These are phyloP conservation scores for Umimayanthus kanabou DNA, from an alignment of 92 coral and sea anemone species.

Conservation along the genomic window DNA sequence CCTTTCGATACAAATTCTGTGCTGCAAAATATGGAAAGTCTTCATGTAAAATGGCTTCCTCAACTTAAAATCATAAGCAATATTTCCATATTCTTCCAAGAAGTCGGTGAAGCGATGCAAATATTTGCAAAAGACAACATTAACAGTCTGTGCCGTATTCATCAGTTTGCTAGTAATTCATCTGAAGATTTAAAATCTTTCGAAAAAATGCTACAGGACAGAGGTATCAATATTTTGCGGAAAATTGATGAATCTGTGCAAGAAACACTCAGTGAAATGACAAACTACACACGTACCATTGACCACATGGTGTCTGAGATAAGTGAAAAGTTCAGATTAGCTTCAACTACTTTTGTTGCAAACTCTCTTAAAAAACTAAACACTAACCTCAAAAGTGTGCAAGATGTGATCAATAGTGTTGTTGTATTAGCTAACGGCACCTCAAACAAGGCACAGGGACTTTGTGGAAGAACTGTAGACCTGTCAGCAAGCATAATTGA, in stretches of 20 bases:
- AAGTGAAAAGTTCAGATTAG: constrained; percentile 29
- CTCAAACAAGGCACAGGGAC: constrained; percentile 54
- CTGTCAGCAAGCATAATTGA: constrained; percentile 74
- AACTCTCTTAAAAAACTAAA: constrained; percentile 55
- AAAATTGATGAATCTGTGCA: constrained; percentile 42
- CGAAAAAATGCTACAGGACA: constrained; percentile 52
- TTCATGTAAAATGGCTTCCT: constrained; percentile 33
- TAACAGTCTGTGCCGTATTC: constrained; percentile 55
- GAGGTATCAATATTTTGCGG: constrained; percentile 48
- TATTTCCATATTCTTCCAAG: constrained; percentile 55
- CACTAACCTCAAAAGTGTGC: constrained; percentile 44
- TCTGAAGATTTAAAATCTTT: constrained; percentile 54
- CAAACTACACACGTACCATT: constrained; percentile 43
- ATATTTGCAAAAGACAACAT: constrained; percentile 53
- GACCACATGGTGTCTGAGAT: constrained; percentile 29
- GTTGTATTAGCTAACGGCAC: constrained; percentile 69
- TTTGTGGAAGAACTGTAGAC: constrained; percentile 59
- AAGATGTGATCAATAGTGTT: constrained; percentile 51
- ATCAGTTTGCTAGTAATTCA: constrained; percentile 53
- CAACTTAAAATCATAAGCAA: constrained; percentile 38
- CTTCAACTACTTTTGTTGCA: constrained; percentile 58
- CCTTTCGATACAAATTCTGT: not conserved
- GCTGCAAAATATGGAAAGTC: constrained; percentile 8
- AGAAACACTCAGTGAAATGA: constrained; percentile 41
- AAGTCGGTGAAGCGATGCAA: constrained; percentile 55